Conservation (phyloP, 2,888 invertebrate species). For the Meteorus colon region DNA sequence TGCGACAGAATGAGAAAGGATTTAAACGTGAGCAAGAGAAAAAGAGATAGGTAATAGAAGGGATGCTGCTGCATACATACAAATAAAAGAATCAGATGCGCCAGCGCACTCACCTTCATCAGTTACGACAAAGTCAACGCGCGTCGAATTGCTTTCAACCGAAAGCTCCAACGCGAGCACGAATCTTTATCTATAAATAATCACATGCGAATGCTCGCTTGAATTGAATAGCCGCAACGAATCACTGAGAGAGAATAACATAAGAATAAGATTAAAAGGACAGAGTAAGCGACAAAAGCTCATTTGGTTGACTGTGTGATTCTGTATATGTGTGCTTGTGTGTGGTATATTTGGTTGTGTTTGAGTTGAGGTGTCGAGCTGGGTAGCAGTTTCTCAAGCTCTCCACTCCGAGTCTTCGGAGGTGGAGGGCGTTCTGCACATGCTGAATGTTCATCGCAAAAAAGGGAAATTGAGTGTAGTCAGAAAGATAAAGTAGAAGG, state of each 20-base stretch:
- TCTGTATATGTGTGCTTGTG: background rate
- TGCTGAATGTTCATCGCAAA: constrained; percentile 14
- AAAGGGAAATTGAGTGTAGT: constrained; percentile 33
- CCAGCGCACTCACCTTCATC: constrained; percentile 38
- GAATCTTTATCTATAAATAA: constrained; percentile 16
- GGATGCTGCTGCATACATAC: constrained; percentile 31
- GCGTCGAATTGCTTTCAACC: background rate
- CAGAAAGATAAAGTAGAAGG: constrained; percentile 1
- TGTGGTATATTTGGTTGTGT: background rate
- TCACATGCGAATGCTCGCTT: constrained; percentile 21
- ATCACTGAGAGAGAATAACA: background rate
- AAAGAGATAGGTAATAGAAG: constrained; percentile 18
- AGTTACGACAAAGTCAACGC: constrained; percentile 5
- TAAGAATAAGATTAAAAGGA: constrained; percentile 4
- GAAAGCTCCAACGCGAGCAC: constrained; percentile 3
- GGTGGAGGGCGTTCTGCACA: constrained; percentile 38
- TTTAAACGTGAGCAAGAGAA: constrained; percentile 28
- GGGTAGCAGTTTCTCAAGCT: constrained; percentile 36
- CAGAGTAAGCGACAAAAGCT: background rate
- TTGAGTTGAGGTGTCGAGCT: constrained; percentile 23
- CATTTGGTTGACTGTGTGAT: background rate
- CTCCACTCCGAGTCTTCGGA: constrained; percentile 42
- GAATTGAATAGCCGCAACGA: constrained; percentile 23
- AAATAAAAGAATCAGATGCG: constrained; percentile 21
- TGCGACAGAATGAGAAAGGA: constrained; percentile 5